phyloP scores from a whole-genome alignment of 2,113 vertebrate species.

The Nesoenas mayeri region DNA sequence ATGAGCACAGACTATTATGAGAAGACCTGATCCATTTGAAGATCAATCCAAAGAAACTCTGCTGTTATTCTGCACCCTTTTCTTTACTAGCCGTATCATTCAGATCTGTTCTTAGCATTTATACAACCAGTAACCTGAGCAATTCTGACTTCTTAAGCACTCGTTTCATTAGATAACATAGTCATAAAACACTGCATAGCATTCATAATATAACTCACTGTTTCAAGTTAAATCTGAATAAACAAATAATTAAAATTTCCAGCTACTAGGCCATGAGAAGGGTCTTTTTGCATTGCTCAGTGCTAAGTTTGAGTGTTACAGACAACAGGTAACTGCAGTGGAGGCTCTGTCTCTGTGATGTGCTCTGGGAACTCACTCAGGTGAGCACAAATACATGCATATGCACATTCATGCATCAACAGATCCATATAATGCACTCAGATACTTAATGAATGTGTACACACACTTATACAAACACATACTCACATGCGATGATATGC shows the following conservation, averaged over 20 bases:
- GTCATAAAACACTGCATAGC: not conserved
- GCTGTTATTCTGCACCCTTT: constrained; percentile 51
- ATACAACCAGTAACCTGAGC: constrained; percentile 27
- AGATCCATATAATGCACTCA: not conserved
- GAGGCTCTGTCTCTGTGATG: not conserved
- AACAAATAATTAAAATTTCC: not conserved
- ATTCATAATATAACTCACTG: not conserved
- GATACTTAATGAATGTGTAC: not conserved
- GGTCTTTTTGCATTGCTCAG: not conserved
- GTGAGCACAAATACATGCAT: not conserved
- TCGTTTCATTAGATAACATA: constrained; percentile 18
- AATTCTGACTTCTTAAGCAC: constrained; percentile 40
- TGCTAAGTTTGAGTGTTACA: not conserved
- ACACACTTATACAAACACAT: not conserved
- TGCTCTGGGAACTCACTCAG: not conserved
- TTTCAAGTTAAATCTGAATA: constrained; percentile 16
- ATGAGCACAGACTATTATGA: not conserved
- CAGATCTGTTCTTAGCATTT: constrained; percentile 9
- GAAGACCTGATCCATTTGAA: constrained; percentile 26
- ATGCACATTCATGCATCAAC: not conserved
- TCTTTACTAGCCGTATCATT: not conserved
- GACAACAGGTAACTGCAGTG: not conserved
- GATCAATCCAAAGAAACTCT: constrained; percentile 13
- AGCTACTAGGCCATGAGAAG: not conserved
- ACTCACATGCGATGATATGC: not conserved